Evolutionary conservation across 2,113 vertebrate genomes (phyloP), one percentile per base, ranked within the genome.

Genomic region (Platichthys flesus): DNA sequence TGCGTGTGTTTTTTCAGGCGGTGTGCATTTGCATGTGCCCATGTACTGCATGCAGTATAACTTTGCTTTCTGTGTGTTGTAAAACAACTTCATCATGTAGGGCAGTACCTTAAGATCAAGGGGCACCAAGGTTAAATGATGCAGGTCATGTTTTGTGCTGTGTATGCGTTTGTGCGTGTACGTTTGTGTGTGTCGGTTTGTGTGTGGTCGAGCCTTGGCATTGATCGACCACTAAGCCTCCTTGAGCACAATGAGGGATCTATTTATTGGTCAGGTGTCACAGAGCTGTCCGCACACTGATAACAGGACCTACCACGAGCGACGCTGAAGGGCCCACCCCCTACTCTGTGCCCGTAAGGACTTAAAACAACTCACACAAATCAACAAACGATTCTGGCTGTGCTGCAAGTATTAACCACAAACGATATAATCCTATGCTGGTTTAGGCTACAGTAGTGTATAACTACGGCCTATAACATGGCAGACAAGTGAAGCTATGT

Each of bases 171-270:
- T 69, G 58, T 58, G 76, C 68, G 67, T 62, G 18, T 67, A 24
- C 24, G 54, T 62, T 40, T 45, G 70, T 56, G 61, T 56, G 23
- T 51, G 54, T 65, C 69, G 65, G 71, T 3, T 37, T 58, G 42
- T 57, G 74, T 57, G 42, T 8, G 15, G 61, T 60, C 26, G 66
- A 63, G 80, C 54, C 67, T 63, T 37, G 18, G 69, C 87, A 93
- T 91, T 76, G 93, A 93, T 92, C 84, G 51, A 88, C 81, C 59
- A 88, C 86, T 90, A 88, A 91, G 84, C 88, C 89, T 88, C 82
- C 89, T 90, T 86, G 85, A 92, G 88, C 90, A 92, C 90, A 93
- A 93, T 87, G 85, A 90, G 67, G 79, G 84, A 83, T 66, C 24
- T 83, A 93, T 94, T 28, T 85, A 94, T 91, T 65, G 67, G 64